Conservation (phyloP, 2,888 invertebrate species). For the Nemapogon koenigi region DNA sequence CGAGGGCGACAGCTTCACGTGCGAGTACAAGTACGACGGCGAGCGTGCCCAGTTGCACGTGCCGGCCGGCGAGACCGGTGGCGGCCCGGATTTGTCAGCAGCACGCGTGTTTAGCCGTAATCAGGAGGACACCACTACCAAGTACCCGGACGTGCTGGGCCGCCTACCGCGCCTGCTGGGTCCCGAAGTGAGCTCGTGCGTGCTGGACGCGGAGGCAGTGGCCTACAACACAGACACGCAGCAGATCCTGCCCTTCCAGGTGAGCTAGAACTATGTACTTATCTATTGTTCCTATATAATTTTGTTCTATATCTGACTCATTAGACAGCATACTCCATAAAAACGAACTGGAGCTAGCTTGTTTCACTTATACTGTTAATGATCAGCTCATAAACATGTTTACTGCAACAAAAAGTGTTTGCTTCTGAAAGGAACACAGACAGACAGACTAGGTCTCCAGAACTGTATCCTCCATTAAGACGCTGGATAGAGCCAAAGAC, state of each 20-base stretch:
- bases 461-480: too few relatives aligned
- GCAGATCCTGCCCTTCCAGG: conserved; percentile 95
- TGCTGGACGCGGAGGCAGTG: conserved; percentile 96
- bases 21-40: conserved; percentile 99
- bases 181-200: conserved; percentile 75
- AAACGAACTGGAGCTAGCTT: too few relatives aligned
- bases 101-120: conserved; percentile 93
- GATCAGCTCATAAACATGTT: too few relatives aligned
- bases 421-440: too few relatives aligned
- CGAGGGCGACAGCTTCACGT: conserved; percentile 89
- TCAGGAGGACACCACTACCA: conserved; percentile 72
- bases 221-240: conserved; percentile 91
- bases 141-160: conserved; percentile 93
- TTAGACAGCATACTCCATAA: too few relatives aligned
- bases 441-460: too few relatives aligned
- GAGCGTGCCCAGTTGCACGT: conserved; percentile 90
- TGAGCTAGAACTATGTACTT: too few relatives aligned
- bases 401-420: too few relatives aligned
- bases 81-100: conserved; percentile 61
- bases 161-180: conserved; percentile 68
- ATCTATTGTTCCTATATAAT: too few relatives aligned
- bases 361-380: too few relatives aligned
- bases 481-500: too few relatives aligned
- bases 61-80: conserved; percentile 58
- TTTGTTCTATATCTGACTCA: too few relatives aligned